Base-by-base conservation (phyloP, 2,888 invertebrate genomes). In the Teinopalpus imperialis region DNA sequence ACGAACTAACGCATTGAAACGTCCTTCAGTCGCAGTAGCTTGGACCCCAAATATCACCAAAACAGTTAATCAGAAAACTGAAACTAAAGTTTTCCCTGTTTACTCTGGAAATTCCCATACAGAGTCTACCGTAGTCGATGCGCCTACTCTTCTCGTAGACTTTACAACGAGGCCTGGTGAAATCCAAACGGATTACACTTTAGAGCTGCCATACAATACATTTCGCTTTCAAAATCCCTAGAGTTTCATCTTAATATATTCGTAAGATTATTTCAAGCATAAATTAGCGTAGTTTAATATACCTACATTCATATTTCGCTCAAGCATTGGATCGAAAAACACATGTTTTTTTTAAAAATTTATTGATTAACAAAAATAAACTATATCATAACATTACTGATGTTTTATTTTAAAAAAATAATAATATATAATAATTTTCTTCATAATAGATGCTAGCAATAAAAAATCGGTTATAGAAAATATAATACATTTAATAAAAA, bases 221-320 rank as follows among this genome's bases (percentile, higher is more conserved):
- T 75, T 89, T 74, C 82, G 66, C 58, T 87, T 85, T 88, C 87
- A 86, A 85, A 81, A 70, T 86, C 74, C 87, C 87, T 87, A 63
- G 86, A 79, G 56, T 88, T 88, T 73, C 85, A 86, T 57, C 85
- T 87, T 87, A 75, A 83, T 57, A 65, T 81, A 26, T 80, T 87
- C 44, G 48, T 72, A 8, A 62, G 61, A 45, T 62, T 88, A 13
- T 73, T 85, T 48, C 62, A 69, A 40, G 61, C 74, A 10, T 53
- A 88, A 34, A 77, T 73, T 52, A 57, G 69, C 51, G 63, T 78
- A 46, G 54, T 87, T 24, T 63, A 56, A 48, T 60, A 67, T 39
- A 77, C 86, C 50, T 81, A n/a, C n/a, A 66, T 56, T 64, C 66
- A 2, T 76, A 86, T 61, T 48, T 80, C 29, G 59, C 67, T 26